Base-by-base conservation (phyloP, 2,797 vertebrate genomes). In the Florisuga fusca region DNA sequence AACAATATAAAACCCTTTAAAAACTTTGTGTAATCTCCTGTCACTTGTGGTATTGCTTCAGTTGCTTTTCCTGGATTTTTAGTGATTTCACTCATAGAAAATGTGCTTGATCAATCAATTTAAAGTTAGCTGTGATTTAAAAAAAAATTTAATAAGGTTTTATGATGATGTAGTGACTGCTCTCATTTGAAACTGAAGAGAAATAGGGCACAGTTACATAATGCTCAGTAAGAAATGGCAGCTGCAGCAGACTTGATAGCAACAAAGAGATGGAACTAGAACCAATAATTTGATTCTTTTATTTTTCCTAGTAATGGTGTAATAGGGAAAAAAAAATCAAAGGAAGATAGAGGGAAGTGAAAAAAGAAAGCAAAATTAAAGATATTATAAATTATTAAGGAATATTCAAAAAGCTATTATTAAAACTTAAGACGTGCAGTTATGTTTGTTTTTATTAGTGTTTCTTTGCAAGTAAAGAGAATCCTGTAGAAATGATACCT, bases 401-500 rank as follows among this genome's bases (percentile, higher is more conserved):
- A 96, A 78, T 76, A 73, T 48, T 68, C 3, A 17, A 38, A 84
- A 73, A 54, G 4, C 71, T 87, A 31, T 94, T 94, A 88, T 64
- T 84, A 72, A 71, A 85, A 76, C 8, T 61, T 88, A 1, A 67
- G 8, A 15, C 84, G 33, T n/a, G 43, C 25, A 38, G 45, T 61
- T 68, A 62, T 71, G 57, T 90, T 76, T 73, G 31, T 93, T 83
- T 96, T 63, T 6, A 27, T 68, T 61, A 45, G 48, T 59, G 15
- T 77, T 92, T 72, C 8, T 53, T 68, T 87, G 38, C 45, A 94
- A 96, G 90, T 93, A 90, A 88, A 63, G 34, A 91, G 51, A 36
- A 88, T 92, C 12, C 43, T 87, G 26, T 94, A 85, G 92, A 90
- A 92, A 41, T 73, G 38, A 29, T 48, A 85, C 74, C 73, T 91